A percentile compares a stretch with the other conserved stretches of the same genome.
phyloP scores from a whole-genome alignment of 2,888 invertebrate genomes.

The Oscheius myriophilus region DNA sequence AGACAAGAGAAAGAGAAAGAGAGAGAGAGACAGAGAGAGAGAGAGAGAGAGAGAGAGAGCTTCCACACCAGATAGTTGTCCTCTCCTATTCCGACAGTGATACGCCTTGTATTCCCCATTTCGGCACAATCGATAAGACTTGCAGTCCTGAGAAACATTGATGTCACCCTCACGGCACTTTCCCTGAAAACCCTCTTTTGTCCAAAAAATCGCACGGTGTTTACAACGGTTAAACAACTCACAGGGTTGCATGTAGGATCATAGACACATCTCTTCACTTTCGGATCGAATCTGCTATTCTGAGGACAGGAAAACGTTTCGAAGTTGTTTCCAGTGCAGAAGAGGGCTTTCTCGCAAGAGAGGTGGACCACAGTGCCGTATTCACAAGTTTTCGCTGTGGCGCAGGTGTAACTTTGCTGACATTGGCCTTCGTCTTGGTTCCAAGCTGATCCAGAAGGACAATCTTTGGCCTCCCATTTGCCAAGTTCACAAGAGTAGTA shows the following conservation, averaged over 20 bases:
- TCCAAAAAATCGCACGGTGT: too few relatives aligned
- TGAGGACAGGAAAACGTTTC: slow-evolving; percentile 14
- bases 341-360: slow-evolving; percentile 4
- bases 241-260: slow-evolving; percentile 13
- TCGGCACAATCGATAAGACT: background rate
- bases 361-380: background rate
- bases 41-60: too few relatives aligned
- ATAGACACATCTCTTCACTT: slow-evolving; percentile 8
- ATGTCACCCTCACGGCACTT: slow-evolving; percentile 16
- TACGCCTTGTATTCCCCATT: background rate
- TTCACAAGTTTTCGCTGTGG: slow-evolving; percentile 10
- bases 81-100: background rate
- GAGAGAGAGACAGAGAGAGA: too few relatives aligned
- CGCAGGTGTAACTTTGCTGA: slow-evolving; percentile 13
- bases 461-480: background rate
- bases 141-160: slow-evolving; percentile 14
- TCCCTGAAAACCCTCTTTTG: background rate
- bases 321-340: slow-evolving; percentile 22
- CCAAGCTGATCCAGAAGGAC: slow-evolving; percentile 12
- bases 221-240: too few relatives aligned
- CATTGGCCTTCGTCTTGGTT: slow-evolving; percentile 5
- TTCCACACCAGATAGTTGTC: background rate
- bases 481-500: background rate
- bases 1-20: too few relatives aligned
- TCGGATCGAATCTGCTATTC: slow-evolving; percentile 4